A percentile compares a stretch with the other conserved stretches of the same genome.
Evolutionary conservation across 2,797 vertebrate species (phyloP).

Genomic region (Lithobates pipiens): DNA sequence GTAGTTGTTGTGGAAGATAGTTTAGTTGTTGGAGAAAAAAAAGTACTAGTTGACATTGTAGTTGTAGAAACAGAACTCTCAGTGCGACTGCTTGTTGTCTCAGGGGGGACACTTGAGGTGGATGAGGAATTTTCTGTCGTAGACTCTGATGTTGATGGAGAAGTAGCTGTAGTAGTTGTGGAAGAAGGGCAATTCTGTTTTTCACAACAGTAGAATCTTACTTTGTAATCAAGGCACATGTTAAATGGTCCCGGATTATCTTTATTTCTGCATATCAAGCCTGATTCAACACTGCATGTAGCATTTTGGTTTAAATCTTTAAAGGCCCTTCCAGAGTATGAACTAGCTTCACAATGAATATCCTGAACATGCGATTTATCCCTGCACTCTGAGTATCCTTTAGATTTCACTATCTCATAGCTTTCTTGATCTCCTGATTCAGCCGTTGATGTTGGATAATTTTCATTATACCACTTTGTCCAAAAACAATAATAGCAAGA

Average conservation of each 20-base stretch:
- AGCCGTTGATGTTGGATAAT: background rate
- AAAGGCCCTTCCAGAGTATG: background rate
- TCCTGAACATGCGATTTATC: background rate
- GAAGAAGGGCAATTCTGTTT: background rate
- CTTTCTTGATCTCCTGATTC: slow-evolving; percentile 13
- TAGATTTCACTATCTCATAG: background rate
- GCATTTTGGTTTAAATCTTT: background rate
- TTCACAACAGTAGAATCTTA: slow-evolving; percentile 7
- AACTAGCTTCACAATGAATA: background rate
- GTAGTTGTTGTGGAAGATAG: no score
- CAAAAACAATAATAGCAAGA: background rate
- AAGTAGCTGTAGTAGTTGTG: background rate
- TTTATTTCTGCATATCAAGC: background rate
- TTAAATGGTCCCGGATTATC: background rate
- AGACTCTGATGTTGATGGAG: no score
- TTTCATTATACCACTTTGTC: slow-evolving; percentile 8
- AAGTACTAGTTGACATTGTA: no score
- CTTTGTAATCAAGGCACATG: slow-evolving; percentile 9
- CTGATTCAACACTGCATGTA: background rate
- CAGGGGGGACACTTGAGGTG: no score
- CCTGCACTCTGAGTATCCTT: background rate
- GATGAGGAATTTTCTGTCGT: no score
- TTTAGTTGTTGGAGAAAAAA: no score
- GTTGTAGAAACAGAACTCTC: no score
- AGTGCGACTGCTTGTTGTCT: no score